Conservation (phyloP, 2,797 vertebrate genomes). For the Argentina silus region DNA sequence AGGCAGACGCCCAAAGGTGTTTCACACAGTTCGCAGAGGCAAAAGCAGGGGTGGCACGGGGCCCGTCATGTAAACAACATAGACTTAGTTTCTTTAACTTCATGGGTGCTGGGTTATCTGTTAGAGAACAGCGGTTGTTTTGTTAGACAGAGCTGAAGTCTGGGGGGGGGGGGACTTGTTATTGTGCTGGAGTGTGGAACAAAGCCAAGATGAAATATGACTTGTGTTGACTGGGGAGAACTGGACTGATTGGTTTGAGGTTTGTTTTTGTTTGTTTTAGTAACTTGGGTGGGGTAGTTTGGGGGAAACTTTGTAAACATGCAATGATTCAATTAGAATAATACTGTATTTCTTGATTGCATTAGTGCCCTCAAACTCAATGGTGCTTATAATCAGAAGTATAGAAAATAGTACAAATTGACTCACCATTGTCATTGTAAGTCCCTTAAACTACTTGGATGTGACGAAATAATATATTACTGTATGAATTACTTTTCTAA, state of each 20-base stretch:
- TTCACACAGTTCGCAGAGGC: not conserved
- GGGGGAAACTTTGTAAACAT: conserved; percentile 24
- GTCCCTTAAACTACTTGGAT: conserved; percentile 8
- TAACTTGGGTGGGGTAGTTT: conserved; percentile 24
- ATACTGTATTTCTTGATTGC: not conserved
- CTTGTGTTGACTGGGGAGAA: conserved; percentile 21
- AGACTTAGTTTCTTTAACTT: conserved; percentile 58
- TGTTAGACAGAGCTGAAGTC: not conserved
- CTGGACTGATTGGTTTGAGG: conserved; percentile 8
- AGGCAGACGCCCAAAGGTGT: not conserved
- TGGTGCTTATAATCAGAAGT: not conserved
- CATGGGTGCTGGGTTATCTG: conserved; percentile 25
- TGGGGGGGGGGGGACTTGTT: conserved; percentile 39
- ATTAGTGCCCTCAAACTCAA: too few relatives aligned
- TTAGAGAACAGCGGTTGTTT: conserved; percentile 20
- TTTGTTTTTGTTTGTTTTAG: conserved; percentile 24
- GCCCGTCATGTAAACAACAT: conserved; percentile 64
- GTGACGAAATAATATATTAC: not conserved
- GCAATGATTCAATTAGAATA: not conserved
- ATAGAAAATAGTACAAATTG: not conserved
- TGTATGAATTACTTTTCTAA: conserved; percentile 17
- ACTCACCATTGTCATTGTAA: too few relatives aligned
- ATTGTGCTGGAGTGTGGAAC: conserved; percentile 28
- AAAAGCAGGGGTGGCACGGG: not conserved
- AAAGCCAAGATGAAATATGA: conserved; percentile 18